A percentile compares a stretch with the other conserved stretches of the same genome.
phyloP scores from a whole-genome alignment of 1,140 invertebrate genomes.

The Bombyx mori region DNA sequence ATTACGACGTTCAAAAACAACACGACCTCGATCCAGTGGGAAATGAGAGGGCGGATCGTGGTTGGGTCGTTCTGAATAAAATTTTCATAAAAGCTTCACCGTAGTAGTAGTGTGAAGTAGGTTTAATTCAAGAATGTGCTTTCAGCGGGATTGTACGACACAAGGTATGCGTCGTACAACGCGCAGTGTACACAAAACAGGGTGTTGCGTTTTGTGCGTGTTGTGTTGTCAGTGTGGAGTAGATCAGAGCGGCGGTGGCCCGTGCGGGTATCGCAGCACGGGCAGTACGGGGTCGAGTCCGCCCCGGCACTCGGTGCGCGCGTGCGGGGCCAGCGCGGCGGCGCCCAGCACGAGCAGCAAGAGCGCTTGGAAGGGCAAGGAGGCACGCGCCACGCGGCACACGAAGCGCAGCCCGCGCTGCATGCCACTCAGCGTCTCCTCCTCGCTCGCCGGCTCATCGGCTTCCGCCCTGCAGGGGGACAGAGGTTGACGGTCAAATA shows the following conservation, averaged over 20 bases:
- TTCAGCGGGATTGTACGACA: no score
- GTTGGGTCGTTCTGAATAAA: no score
- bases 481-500: no score
- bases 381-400: constrained; percentile 88
- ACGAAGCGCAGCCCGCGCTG: constrained; percentile 85
- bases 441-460: constrained; percentile 32
- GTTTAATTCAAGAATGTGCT: no score
- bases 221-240: constrained; percentile 1
- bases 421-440: constrained; percentile 69
- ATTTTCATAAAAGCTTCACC: no score
- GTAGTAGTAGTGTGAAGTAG: no score
- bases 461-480: constrained; percentile 14
- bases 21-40: no score
- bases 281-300: constrained; percentile 89
- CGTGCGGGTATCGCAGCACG: constrained; percentile 88
- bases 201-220: no score
- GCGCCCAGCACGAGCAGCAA: constrained; percentile 90
- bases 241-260: constrained; percentile 87
- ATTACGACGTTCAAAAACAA: no score
- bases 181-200: no score
- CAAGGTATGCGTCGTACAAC: no score
- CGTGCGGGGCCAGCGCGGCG: constrained; percentile 87
- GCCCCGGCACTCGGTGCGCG: constrained; percentile 85
- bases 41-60: no score
- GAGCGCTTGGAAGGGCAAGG: constrained; percentile 91